A percentile compares a stretch with the other conserved stretches of the same genome.
Evolutionary conservation across 2,113 vertebrate species (phyloP).

Genomic region (Mesitornis unicolor): DNA sequence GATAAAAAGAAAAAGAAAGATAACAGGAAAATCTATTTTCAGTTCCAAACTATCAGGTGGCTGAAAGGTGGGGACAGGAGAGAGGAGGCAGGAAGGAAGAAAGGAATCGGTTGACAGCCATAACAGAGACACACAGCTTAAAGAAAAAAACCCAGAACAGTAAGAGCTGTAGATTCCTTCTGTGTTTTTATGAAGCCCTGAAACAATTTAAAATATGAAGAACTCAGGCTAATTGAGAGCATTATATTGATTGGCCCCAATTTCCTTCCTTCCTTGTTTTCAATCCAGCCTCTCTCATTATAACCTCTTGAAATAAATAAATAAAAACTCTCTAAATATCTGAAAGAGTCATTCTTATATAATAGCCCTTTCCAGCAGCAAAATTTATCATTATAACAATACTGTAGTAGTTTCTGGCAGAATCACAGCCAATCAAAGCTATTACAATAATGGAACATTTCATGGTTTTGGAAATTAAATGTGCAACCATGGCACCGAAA

Average conservation of each 20-base stretch:
- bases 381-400: conserved; percentile 58
- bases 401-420: conserved; percentile 55
- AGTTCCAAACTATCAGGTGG: background rate
- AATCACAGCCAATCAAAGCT: conserved; percentile 35
- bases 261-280: conserved; percentile 39
- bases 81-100: background rate
- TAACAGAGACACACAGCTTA: background rate
- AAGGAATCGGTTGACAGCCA: background rate
- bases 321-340: background rate
- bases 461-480: conserved; percentile 59
- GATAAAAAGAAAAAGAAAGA: background rate
- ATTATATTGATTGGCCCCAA: background rate
- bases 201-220: conserved; percentile 29
- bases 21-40: background rate
- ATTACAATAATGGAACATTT: conserved; percentile 62
- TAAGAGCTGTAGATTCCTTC: background rate
- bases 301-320: conserved; percentile 31
- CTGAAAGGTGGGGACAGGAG: background rate
- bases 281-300: background rate
- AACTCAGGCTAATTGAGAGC: background rate
- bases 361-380: conserved; percentile 24
- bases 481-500: conserved; percentile 53
- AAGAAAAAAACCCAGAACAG: background rate
- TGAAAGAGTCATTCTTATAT: conserved; percentile 31
- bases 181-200: conserved; percentile 11